Evolutionary conservation across 2,888 invertebrate species (phyloP).

Genomic region (Rotaria magnacalcarata): DNA sequence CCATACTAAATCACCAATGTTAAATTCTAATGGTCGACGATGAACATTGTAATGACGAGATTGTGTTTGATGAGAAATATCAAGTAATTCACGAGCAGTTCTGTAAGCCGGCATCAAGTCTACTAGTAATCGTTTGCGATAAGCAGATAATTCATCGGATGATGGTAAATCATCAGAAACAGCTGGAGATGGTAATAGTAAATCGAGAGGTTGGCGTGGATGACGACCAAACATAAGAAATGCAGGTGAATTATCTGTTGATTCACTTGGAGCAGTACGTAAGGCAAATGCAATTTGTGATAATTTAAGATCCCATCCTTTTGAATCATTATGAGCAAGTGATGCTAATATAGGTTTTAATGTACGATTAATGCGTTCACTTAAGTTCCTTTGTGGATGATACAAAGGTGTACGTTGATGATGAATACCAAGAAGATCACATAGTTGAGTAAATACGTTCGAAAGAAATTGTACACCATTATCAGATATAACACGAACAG

Average conservation of each 20-base stretch:
- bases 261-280: neutral
- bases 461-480: no score
- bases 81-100: neutral
- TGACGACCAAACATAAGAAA: neutral
- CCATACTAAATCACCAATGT: neutral
- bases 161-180: neutral
- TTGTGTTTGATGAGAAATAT: neutral
- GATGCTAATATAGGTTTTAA: no score
- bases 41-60: neutral
- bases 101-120: neutral
- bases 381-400: no score
- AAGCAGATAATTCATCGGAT: neutral
- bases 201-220: neutral
- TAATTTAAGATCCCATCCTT: no score
- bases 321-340: no score
- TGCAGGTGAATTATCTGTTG: neutral
- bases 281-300: no score
- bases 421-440: no score
- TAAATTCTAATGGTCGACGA: neutral
- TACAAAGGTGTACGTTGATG: no score
- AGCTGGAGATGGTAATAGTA: neutral
- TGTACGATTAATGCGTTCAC: no score
- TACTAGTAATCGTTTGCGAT: neutral
- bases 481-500: no score
- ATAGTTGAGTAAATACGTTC: no score